These are phyloP conservation scores for Spheniscus mendiculus DNA, from an alignment of 2,113 vertebrate genomes.

Conservation along the genomic window DNA sequence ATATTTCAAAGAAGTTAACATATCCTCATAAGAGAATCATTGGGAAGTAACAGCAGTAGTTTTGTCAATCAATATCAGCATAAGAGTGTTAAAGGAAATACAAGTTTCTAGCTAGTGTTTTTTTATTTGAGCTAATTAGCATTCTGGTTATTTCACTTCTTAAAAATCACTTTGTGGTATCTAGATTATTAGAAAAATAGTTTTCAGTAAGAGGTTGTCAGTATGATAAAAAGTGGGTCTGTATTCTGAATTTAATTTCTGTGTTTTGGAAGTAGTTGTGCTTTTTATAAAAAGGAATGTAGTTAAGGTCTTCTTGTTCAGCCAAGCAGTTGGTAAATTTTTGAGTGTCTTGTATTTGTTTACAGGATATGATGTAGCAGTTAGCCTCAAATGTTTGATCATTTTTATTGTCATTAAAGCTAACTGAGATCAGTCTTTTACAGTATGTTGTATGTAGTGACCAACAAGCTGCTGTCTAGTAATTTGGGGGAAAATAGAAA, in stretches of 20 bases:
- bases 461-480: not conserved
- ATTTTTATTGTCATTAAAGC: not conserved
- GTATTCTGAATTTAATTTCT: not conserved
- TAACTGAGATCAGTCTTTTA: not conserved
- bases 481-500: not conserved
- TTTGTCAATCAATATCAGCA: not conserved
- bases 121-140: not conserved
- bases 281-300: not conserved
- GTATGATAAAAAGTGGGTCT: not conserved
- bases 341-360: not conserved
- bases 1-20: not conserved
- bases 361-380: not conserved
- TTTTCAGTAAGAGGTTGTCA: not conserved
- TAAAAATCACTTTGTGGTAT: not conserved
- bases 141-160: not conserved
- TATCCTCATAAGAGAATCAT: not conserved
- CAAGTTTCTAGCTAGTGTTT: not conserved
- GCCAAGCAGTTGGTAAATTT: not conserved
- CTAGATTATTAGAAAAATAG: not conserved
- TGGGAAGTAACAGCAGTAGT: not conserved
- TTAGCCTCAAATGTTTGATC: not conserved
- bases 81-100: not conserved
- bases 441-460: not conserved
- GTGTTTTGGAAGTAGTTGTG: not conserved
- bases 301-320: not conserved